A percentile compares a stretch with the other conserved stretches of the same genome.
phyloP scores from a whole-genome alignment of 2,888 invertebrate genomes.

The Gymnoscelis rufifasciata region DNA sequence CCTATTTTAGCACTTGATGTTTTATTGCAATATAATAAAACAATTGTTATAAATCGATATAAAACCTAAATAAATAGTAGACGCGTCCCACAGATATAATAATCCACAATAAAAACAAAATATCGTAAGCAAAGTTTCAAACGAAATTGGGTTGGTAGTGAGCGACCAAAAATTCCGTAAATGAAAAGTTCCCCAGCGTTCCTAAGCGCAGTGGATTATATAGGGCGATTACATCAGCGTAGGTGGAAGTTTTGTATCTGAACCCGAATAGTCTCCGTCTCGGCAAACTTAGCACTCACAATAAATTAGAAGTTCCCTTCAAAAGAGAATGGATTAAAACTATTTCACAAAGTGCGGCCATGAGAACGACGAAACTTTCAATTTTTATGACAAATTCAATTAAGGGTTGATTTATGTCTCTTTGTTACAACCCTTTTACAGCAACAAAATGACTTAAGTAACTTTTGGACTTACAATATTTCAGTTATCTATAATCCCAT shows the following conservation, averaged over 20 bases:
- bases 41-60: slow-evolving; percentile 9
- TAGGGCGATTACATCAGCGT: slow-evolving; percentile 59
- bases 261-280: slow-evolving; percentile 45
- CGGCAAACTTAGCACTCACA: slow-evolving; percentile 73
- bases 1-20: slow-evolving; percentile 23
- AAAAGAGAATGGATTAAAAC: slow-evolving; percentile 76
- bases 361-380: slow-evolving; percentile 67
- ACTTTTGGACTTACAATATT: slow-evolving; percentile 43
- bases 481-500: slow-evolving; percentile 5
- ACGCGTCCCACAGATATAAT: slow-evolving; percentile 1
- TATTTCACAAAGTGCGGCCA: slow-evolving; percentile 65
- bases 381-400: slow-evolving; percentile 78
- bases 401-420: slow-evolving; percentile 65
- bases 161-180: slow-evolving; percentile 22
- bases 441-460: slow-evolving; percentile 38
- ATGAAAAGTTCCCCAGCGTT: slow-evolving; percentile 39
- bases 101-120: slow-evolving; percentile 1
- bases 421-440: slow-evolving; percentile 50
- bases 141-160: slow-evolving; percentile 19
- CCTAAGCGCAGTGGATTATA: slow-evolving; percentile 48
- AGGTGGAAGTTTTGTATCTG: slow-evolving; percentile 61
- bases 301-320: slow-evolving; percentile 76
- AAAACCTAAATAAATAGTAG: slow-evolving; percentile 5
- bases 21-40: slow-evolving; percentile 19
- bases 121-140: slow-evolving; percentile 10